phyloP scores from a whole-genome alignment of 2,113 vertebrate species.

The Rhinopomastus cyanomelas region DNA sequence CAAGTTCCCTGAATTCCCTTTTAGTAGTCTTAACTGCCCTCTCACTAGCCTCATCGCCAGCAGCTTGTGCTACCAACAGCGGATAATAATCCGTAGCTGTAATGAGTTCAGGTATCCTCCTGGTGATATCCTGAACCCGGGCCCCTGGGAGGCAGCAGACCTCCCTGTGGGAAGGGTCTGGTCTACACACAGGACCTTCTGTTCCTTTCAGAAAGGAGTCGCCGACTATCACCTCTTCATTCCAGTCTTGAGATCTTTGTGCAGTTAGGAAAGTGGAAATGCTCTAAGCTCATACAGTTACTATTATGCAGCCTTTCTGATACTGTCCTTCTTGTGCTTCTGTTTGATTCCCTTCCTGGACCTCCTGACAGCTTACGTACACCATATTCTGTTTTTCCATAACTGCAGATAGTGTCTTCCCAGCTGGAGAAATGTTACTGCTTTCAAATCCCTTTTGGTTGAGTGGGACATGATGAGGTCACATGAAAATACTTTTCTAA shows the following conservation, averaged over 20 bases:
- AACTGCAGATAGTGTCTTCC: background rate
- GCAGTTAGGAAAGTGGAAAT: conserved; percentile 17
- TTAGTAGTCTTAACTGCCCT: no score
- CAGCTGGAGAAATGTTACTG: background rate
- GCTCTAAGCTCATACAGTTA: conserved; percentile 37
- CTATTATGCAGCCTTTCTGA: conserved; percentile 64
- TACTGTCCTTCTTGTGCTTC: conserved; percentile 73
- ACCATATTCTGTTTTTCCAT: conserved; percentile 47
- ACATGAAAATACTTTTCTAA: background rate
- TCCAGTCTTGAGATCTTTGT: background rate
- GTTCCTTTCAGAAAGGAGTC: no score
- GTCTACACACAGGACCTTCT: no score
- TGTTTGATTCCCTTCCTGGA: conserved; percentile 71
- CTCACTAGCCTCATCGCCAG: no score
- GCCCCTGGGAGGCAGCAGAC: no score
- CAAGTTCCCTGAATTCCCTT: no score
- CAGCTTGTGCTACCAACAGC: no score
- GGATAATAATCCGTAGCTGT: no score
- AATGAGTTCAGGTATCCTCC: no score
- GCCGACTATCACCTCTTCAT: no score
- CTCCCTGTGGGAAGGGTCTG: no score
- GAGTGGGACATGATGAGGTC: background rate
- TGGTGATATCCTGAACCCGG: no score
- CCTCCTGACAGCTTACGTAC: conserved; percentile 48
- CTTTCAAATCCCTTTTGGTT: background rate